These are phyloP conservation scores for Uromys caudimaculatus DNA, from an alignment of 2,797 vertebrate species.

Conservation along the genomic window DNA sequence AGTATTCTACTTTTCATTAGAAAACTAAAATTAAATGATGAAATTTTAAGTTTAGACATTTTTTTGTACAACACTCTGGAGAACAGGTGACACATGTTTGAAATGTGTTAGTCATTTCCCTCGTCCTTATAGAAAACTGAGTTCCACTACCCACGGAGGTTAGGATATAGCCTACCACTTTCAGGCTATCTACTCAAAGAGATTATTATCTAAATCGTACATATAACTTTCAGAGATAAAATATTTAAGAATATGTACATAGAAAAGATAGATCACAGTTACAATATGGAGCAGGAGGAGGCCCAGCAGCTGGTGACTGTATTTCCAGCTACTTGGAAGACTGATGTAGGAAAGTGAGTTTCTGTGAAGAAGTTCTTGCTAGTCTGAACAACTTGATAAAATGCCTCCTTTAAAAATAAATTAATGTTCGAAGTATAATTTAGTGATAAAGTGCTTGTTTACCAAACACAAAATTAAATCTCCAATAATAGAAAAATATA, in stretches of 20 bases:
- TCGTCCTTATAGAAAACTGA: neutral
- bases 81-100: neutral
- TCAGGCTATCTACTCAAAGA: neutral
- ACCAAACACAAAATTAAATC: neutral
- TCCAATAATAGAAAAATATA: neutral
- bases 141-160: neutral
- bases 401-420: neutral
- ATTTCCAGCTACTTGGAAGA: too few relatives aligned
- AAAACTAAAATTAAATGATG: neutral
- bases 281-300: neutral
- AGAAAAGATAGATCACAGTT: neutral
- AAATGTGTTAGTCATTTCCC: neutral
- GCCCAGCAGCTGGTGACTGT: neutral
- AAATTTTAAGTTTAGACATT: neutral
- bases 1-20: neutral
- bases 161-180: neutral
- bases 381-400: neutral
- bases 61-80: neutral
- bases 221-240: neutral
- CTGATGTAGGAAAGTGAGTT: fast-evolving
- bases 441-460: neutral
- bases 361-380: too few relatives aligned
- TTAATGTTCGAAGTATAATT: neutral
- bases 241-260: neutral
- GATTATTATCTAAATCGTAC: too few relatives aligned